phyloP scores from a whole-genome alignment of 2,888 invertebrate genomes.

The Drosophila recens region DNA sequence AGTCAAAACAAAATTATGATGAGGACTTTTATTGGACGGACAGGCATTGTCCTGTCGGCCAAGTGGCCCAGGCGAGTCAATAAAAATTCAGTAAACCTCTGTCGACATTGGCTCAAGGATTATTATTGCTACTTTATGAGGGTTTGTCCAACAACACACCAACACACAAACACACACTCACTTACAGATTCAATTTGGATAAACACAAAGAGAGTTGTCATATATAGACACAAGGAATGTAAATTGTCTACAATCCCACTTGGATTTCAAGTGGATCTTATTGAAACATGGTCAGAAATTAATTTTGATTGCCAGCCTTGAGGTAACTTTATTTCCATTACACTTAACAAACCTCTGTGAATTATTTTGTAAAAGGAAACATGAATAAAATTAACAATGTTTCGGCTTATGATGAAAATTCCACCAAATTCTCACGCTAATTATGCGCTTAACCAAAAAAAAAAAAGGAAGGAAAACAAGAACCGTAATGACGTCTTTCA shows the following conservation, averaged over 20 bases:
- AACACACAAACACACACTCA: slow-evolving; percentile 44
- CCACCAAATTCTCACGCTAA: slow-evolving; percentile 68
- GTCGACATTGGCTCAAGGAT: slow-evolving; percentile 80
- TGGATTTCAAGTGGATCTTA: not conserved
- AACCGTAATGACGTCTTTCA: slow-evolving; percentile 41
- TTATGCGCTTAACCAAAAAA: slow-evolving; percentile 48
- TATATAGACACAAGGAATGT: slow-evolving; percentile 28
- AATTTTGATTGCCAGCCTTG: slow-evolving; percentile 7
- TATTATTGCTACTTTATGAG: slow-evolving; percentile 78
- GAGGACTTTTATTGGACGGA: slow-evolving; percentile 72
- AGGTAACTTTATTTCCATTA: slow-evolving; percentile 13
- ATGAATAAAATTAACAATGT: slow-evolving; percentile 25
- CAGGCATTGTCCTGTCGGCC: slow-evolving; percentile 51
- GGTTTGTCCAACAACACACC: slow-evolving; percentile 37
- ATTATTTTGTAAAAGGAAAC: slow-evolving; percentile 20
- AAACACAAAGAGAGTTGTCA: slow-evolving; percentile 50
- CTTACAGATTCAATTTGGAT: slow-evolving; percentile 63
- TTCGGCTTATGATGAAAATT: slow-evolving; percentile 39
- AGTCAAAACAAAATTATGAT: slow-evolving; percentile 72
- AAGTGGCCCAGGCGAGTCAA: slow-evolving; percentile 59
- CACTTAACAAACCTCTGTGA: slow-evolving; percentile 10
- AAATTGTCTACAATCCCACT: slow-evolving; percentile 47
- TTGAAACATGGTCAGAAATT: slow-evolving; percentile 7
- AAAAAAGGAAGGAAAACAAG: slow-evolving; percentile 31
- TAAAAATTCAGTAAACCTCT: slow-evolving; percentile 80